Evolutionary conservation across 2,113 vertebrate genomes (phyloP), one percentile per base, ranked within the genome.

Genomic region (Acinonyx jubatus): DNA sequence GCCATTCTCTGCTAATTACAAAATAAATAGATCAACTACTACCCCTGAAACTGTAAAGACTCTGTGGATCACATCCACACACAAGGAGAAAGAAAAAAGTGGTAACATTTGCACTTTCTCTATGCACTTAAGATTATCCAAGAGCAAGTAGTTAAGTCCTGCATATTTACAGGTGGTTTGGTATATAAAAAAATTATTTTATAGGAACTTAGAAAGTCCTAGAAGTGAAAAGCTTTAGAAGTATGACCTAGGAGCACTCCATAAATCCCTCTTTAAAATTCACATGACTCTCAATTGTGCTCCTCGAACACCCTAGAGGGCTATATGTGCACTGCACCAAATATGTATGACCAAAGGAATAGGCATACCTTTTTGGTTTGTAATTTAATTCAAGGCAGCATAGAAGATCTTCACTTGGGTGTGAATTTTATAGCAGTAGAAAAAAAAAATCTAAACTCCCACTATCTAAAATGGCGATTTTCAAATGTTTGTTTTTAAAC

Each of bases 111-210:
- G 48, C 29, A 74, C 52, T 78, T 90, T 93, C n/a, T 86, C 73
- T 85, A 33, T 4, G 29, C 16, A 61, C 7, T 82, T 48, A 63
- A 91, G 33, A 52, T 82, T 73, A 92, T 41, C 29, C 61, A 91
- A 74, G 21, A 86, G 81, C 31, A 89, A 61, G 19, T 9, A 83
- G 69, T 71, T 71, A 71, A 16, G 19, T 52, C 84, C 80, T 50
- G 31, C 50, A 8, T 74, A 76, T 87, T 78, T 45, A 92, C 23
- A 94, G 21, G 25, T 52, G 21, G 5, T 33, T 85, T 94, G 57
- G 50, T 55, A 38, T 78, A 41, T 41, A 50, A 65, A 91, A 74
- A 86, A 55, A 63, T 93, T 96, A 45, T 69, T 93, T 96, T 95
- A 55, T 50, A 91, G 82, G 97, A 80, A 85, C 36, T 80, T 84